A percentile compares a stretch with the other conserved stretches of the same genome.
These are phyloP conservation scores for Anagyrus pseudococci DNA, from an alignment of 2,888 invertebrate genomes.

Conservation along the genomic window DNA sequence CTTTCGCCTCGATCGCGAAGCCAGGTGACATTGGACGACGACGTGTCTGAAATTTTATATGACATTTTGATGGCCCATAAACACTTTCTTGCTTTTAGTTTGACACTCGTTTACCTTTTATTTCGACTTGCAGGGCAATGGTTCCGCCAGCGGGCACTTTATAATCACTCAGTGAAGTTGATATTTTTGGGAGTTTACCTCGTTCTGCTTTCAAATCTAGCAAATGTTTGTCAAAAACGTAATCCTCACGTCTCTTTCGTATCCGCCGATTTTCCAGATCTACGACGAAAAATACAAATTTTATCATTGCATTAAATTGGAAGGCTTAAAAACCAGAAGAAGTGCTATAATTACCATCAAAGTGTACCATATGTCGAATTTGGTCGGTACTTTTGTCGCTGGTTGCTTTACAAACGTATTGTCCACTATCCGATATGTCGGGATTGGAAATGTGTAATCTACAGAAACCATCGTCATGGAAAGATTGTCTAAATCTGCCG, in stretches of 20 bases:
- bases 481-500: slow-evolving; percentile 71
- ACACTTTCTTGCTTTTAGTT: no score
- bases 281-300: slow-evolving; percentile 14
- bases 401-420: slow-evolving; percentile 78
- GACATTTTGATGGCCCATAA: no score
- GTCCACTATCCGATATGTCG: slow-evolving; percentile 73
- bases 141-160: slow-evolving; percentile 79
- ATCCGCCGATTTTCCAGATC: slow-evolving; percentile 38
- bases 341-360: slow-evolving; percentile 65
- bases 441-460: slow-evolving; percentile 73
- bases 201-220: slow-evolving; percentile 33
- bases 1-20: slow-evolving; percentile 65
- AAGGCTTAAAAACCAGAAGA: no score
- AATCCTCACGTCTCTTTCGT: slow-evolving; percentile 16
- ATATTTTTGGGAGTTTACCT: slow-evolving; percentile 69
- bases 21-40: slow-evolving; percentile 78
- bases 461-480: slow-evolving; percentile 77
- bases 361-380: slow-evolving; percentile 75
- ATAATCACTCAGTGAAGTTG: slow-evolving; percentile 73
- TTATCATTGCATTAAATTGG: no score
- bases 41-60: slow-evolving; percentile 53
- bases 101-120: slow-evolving; percentile 68
- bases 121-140: slow-evolving; percentile 82
- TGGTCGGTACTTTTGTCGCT: slow-evolving; percentile 74
- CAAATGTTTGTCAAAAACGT: slow-evolving; percentile 9